Evolutionary conservation across 2,888 invertebrate genomes (phyloP), one percentile per base, ranked within the genome.

Genomic region (Argyresthia goedartella): DNA sequence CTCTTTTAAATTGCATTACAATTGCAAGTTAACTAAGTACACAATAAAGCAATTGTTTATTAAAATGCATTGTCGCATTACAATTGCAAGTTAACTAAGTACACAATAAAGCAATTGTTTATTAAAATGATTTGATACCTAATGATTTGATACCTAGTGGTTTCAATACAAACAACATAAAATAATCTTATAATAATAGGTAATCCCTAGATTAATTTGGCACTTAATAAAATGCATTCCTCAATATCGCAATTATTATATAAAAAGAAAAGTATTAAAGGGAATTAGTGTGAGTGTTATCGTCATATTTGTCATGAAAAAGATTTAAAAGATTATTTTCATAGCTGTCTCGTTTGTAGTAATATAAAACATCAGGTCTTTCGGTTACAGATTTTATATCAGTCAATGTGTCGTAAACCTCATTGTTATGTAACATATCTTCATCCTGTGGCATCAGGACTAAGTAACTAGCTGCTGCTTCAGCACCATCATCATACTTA

Each of bases 341-440:
- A 71, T 90, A 90, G 42, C 67, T 80, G 59, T 89, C 87, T 53
- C 91, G 77, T 61, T 89, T 88, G 1, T 86, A 72, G 66, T 91
- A 92, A 52, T 77, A 62, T 6, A 85, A 62, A 25, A 90, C 88
- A 67, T 91, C 92, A 59, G 88, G 67, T 71, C 91, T 86, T 45
- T 89, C 89, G 41, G 56, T 67, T 61, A 92, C 91, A 14, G 79
- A 68, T 51, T 81, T 68, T n/a, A 86, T 71, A 60, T 88, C 87
- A 3, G 88, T 86, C 59, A 89, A 68, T 42, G 76, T 72, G 41
- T 66, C 69, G 63, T 92, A 93, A 62, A 89, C 92, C 49, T 88
- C 75, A 67, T 89, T 90, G 67, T 94, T 94, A 34, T 82, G 72
- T 42, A 90, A 59, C 93, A 94, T 93, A 25, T 89, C 89, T 60